These are phyloP conservation scores for Acanthurus lineatus DNA, from an alignment of 2,797 vertebrate genomes.

Conservation along the genomic window DNA sequence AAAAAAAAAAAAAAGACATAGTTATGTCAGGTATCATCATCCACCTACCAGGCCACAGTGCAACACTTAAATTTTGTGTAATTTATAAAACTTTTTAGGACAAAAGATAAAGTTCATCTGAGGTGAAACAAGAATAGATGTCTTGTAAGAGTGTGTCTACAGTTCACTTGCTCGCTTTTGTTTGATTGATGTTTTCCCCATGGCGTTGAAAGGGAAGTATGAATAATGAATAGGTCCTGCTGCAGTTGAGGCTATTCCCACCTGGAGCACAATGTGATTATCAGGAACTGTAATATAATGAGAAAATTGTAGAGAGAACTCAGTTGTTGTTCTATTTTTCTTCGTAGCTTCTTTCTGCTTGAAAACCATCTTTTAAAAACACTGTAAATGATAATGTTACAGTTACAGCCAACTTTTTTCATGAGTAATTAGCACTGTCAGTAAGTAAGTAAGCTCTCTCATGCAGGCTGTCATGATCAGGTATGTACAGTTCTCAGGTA, in stretches of 20 bases:
- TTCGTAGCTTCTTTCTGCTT: not conserved
- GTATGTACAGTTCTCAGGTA: not conserved
- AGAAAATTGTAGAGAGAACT: not conserved
- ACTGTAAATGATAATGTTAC: not conserved
- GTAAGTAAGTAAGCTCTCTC: not conserved
- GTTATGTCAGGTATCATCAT: slow-evolving; percentile 15
- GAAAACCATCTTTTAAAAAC: not conserved
- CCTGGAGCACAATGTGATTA: slow-evolving; percentile 6
- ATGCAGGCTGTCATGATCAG: not conserved
- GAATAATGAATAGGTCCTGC: slow-evolving; percentile 44
- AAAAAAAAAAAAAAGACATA: slow-evolving; percentile 5
- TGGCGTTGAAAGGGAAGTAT: slow-evolving; percentile 30
- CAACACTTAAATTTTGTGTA: slow-evolving; percentile 25
- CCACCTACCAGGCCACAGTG: slow-evolving; percentile 14
- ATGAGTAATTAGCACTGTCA: not conserved
- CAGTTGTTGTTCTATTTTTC: not conserved
- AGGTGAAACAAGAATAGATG: slow-evolving; percentile 36
- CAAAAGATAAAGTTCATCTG: slow-evolving; percentile 46
- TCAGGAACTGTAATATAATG: slow-evolving; percentile 23
- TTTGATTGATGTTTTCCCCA: slow-evolving; percentile 56
- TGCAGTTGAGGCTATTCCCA: slow-evolving; percentile 51
- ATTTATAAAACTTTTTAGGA: slow-evolving; percentile 27
- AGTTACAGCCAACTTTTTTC: not conserved
- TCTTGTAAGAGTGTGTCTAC: slow-evolving; percentile 19
- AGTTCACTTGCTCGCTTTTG: slow-evolving; percentile 40